Evolutionary conservation across 2,113 vertebrate species (phyloP), one percentile per base, ranked within the genome.

Genomic region (Anoura caudifer): DNA sequence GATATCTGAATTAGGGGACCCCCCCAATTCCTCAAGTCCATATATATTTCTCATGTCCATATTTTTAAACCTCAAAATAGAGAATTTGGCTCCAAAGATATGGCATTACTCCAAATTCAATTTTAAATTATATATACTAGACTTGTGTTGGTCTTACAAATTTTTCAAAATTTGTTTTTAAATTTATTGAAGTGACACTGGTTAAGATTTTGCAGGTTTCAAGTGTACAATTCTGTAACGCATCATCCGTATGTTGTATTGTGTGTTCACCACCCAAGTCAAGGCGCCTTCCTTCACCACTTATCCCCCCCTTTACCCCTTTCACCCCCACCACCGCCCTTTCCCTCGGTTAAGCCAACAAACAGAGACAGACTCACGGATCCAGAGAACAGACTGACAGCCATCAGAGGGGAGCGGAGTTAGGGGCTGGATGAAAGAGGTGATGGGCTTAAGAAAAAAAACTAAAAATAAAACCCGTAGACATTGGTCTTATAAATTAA

Each of bases 61-160:
- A 38, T 96, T 97, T 97, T 82, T 93, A 96, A 22, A 88, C 80
- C 87, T 93, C 50, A 82, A 61, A 91, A 61, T 17, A 89, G 63
- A 96, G 43, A 80, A 82, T 87, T 93, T 84, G 67, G 90, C 65
- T 67, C 43, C 50, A 59, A 97, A 96, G 52, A 87, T 45, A 63
- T 7, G 33, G n/a, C 15, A 38, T 95, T 96, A 96, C 72, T 91
- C n/a, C 11, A 91, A 97, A 97, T 95, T 86, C 93, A 96, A 95
- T 94, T 80, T 91, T 91, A 97, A 97, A 96, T 95, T 67, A 81
- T 97, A 92, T 92, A 81, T 95, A 95, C 96, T 72, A 96, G 45
- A 94, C 96, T 95, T 97, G 63, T 97, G 28, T 15, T n/a, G 33
- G 65, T 9, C 65, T 61, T 61, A 16, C 17, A n/a, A n/a, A 65